Percentiles rank a stretch among this genome's conserved stretches.
Evolutionary conservation across 1,140 invertebrate species (phyloP).

Genomic region (Trialeurodes vaporariorum): DNA sequence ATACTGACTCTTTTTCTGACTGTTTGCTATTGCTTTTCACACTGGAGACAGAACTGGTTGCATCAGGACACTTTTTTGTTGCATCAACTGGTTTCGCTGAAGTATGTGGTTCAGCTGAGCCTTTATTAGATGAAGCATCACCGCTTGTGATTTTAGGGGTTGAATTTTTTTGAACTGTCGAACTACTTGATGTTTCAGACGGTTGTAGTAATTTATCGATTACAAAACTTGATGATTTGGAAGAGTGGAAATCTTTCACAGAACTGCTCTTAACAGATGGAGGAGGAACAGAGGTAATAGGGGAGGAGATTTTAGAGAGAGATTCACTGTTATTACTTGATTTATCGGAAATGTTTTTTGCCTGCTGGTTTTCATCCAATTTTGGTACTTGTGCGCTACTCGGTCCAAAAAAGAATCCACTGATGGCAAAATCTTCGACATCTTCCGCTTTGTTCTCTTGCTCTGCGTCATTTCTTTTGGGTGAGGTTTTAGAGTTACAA

Average conservation of each 20-base stretch:
- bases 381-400: neutral
- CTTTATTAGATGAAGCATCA: too few relatives aligned
- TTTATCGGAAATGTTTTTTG: neutral
- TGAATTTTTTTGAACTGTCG: too few relatives aligned
- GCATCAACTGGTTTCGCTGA: too few relatives aligned
- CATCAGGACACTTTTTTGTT: too few relatives aligned
- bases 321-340: neutral
- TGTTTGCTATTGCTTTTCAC: too few relatives aligned
- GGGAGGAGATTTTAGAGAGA: neutral
- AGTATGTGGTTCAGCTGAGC: too few relatives aligned
- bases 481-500: constrained; percentile 19
- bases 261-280: neutral
- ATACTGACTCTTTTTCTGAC: too few relatives aligned
- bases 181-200: neutral
- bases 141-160: too few relatives aligned
- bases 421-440: constrained; percentile 12
- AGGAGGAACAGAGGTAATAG: too few relatives aligned
- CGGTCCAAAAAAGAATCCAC: constrained; percentile 25
- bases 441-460: constrained; percentile 10
- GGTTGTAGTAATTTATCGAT: neutral
- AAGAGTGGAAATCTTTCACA: neutral
- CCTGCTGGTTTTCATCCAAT: neutral
- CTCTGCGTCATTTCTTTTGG: constrained; percentile 9
- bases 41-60: too few relatives aligned
- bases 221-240: neutral